phyloP scores from a whole-genome alignment of 2,888 invertebrate species.

The Nomada ruficornis region DNA sequence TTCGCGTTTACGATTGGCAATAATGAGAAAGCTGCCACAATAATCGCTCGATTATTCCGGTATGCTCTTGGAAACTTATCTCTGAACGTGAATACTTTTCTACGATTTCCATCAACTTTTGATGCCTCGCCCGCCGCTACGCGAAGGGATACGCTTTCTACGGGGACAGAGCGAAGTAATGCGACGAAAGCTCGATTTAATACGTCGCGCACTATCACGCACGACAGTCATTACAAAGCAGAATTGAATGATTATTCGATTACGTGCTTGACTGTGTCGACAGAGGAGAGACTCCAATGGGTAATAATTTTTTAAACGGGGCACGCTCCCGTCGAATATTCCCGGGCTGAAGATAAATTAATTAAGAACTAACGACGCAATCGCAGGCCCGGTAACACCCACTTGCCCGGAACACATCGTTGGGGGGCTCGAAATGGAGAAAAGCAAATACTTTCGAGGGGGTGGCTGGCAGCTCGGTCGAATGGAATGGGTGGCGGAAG shows the following conservation, averaged over 20 bases:
- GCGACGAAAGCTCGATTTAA: slow-evolving; percentile 12
- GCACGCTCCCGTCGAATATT: no score
- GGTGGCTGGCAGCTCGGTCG: slow-evolving; percentile 34
- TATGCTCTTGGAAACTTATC: slow-evolving; percentile 33
- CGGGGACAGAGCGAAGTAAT: slow-evolving; percentile 5
- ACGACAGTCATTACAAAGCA: slow-evolving; percentile 1
- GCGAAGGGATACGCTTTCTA: background rate
- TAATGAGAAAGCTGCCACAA: slow-evolving; percentile 24
- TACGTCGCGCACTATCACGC: background rate
- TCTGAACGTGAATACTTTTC: slow-evolving; percentile 54
- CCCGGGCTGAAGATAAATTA: slow-evolving; percentile 32
- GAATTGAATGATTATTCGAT: background rate
- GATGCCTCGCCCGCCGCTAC: slow-evolving; percentile 14
- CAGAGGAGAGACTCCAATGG: background rate
- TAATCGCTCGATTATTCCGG: slow-evolving; percentile 59
- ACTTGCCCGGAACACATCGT: slow-evolving; percentile 37
- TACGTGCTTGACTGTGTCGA: background rate
- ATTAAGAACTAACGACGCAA: slow-evolving; percentile 45
- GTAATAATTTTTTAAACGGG: background rate
- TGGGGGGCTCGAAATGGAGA: slow-evolving; percentile 32
- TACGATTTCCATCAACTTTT: slow-evolving; percentile 42
- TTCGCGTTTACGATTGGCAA: slow-evolving; percentile 62
- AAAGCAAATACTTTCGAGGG: slow-evolving; percentile 49
- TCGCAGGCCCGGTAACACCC: slow-evolving; percentile 43
- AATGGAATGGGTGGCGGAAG: slow-evolving; percentile 58